These are phyloP conservation scores for Diaperis boleti DNA, from an alignment of 2,888 invertebrate species.

Conservation along the genomic window DNA sequence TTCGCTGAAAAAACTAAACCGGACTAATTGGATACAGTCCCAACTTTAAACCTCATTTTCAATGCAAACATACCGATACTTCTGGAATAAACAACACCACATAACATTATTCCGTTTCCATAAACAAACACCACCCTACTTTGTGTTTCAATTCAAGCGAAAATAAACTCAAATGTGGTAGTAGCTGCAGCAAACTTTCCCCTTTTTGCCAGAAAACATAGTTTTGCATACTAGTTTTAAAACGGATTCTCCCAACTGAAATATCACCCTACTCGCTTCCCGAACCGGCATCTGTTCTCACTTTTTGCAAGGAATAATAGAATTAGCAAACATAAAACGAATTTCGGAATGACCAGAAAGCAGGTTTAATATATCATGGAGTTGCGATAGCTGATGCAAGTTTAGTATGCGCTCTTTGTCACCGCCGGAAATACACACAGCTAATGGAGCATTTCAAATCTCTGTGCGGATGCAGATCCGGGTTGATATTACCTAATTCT, in stretches of 20 bases:
- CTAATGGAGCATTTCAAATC: constrained; percentile 10
- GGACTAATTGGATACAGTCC: too few species aligned
- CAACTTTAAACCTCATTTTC: too few species aligned
- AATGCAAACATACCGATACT: too few species aligned
- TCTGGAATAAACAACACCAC: too few species aligned
- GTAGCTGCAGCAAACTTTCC: neutral
- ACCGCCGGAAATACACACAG: neutral
- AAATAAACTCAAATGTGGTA: neutral
- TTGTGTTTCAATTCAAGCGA: neutral
- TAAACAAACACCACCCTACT: too few species aligned
- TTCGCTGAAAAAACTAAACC: too few species aligned
- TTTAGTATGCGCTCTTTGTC: neutral
- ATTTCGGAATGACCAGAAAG: neutral
- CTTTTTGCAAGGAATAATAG: neutral
- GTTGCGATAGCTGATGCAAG: constrained; percentile 5
- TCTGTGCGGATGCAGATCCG: constrained; percentile 4
- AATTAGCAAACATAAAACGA: constrained; percentile 3
- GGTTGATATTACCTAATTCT: constrained; percentile 13
- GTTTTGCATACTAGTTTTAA: neutral
- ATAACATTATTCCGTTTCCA: too few species aligned
- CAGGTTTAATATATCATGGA: neutral
- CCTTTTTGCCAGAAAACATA: neutral
- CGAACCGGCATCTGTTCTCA: neutral
- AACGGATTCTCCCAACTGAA: neutral
- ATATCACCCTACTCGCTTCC: neutral